Conservation (phyloP, 2,797 vertebrate genomes). For the Morus bassanus region DNA sequence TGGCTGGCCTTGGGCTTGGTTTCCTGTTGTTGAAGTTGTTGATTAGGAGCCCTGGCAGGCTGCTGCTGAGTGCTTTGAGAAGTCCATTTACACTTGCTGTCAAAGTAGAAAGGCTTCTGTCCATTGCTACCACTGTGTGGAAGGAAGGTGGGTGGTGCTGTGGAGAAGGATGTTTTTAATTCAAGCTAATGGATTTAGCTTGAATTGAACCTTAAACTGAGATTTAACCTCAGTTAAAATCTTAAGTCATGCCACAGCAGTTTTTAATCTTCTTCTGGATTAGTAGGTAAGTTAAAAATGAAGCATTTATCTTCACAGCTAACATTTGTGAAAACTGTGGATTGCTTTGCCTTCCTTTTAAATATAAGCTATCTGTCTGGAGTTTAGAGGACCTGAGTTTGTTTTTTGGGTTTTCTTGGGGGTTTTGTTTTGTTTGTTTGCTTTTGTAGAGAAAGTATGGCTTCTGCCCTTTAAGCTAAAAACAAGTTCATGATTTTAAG, state of each 20-base stretch:
- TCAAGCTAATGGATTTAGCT: background rate
- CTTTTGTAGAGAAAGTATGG: background rate
- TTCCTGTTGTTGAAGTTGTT: background rate
- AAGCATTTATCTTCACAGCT: background rate
- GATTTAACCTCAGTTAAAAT: background rate
- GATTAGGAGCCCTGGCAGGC: background rate
- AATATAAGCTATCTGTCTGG: background rate
- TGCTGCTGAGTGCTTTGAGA: background rate
- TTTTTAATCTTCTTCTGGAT: background rate
- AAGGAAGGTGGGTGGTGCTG: background rate
- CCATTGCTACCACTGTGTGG: accelerated
- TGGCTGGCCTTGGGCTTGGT: background rate
- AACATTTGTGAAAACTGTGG: background rate
- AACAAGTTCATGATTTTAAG: background rate
- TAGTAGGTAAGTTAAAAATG: background rate
- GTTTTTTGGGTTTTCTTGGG: too few relatives aligned
- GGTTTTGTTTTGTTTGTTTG: background rate
- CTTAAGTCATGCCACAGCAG: background rate
- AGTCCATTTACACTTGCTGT: background rate
- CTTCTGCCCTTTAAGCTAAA: background rate
- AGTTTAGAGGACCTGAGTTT: background rate
- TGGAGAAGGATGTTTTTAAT: background rate
- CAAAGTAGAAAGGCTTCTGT: background rate
- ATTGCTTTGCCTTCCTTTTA: background rate
- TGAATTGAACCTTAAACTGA: too few relatives aligned